Evolutionary conservation across 2,888 invertebrate species (phyloP).

Genomic region (Chrysotoxum bicinctum): DNA sequence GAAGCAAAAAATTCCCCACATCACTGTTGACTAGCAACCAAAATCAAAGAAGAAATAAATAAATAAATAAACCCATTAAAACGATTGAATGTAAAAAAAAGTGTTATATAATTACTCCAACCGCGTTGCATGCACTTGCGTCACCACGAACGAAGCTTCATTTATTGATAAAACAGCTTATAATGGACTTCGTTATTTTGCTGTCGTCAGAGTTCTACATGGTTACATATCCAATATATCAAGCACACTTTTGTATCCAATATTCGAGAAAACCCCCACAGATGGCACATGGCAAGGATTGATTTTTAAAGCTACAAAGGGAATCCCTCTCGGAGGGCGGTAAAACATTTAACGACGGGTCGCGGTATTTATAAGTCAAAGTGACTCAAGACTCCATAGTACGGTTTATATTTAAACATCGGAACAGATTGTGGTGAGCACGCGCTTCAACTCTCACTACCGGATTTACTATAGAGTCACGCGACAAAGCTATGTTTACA

Average conservation of each 20-base stretch:
- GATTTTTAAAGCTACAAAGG: background rate
- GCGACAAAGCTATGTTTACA: background rate
- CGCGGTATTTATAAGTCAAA: background rate
- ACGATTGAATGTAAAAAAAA: background rate
- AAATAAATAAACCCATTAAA: background rate
- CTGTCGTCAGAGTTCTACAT: constrained; percentile 5
- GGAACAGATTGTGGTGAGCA: background rate
- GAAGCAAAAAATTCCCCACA: background rate
- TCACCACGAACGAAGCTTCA: background rate
- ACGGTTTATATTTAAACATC: constrained; percentile 13
- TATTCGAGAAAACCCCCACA: constrained; percentile 11
- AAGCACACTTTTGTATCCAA: background rate
- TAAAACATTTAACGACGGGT: background rate
- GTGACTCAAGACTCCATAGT: constrained; percentile 32
- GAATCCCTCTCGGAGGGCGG: background rate
- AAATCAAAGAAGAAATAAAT: background rate
- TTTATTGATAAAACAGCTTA: constrained; percentile 22
- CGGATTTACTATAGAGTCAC: background rate
- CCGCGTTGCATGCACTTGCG: constrained; percentile 6
- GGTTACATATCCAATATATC: background rate
- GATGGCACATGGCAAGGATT: background rate
- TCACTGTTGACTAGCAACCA: background rate
- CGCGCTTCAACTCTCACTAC: background rate
- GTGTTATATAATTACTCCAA: constrained; percentile 6
- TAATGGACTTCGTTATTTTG: constrained; percentile 17